A percentile compares a stretch with the other conserved stretches of the same genome.
Evolutionary conservation across 2,888 invertebrate genomes (phyloP).

Genomic region (Drosophila siamana): DNA sequence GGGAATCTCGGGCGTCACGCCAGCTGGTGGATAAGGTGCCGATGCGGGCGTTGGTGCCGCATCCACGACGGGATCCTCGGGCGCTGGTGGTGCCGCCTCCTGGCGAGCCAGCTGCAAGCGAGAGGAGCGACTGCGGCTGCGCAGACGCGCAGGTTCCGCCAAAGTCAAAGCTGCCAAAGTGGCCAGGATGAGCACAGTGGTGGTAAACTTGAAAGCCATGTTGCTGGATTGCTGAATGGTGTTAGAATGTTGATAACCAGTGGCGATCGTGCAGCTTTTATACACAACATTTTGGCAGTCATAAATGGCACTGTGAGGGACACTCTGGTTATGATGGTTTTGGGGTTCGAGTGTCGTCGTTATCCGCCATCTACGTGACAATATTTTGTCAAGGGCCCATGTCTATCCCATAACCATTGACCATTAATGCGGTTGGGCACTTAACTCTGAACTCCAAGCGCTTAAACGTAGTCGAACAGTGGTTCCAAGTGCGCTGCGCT

Average conservation of each 20-base stretch:
- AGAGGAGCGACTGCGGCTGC: slow-evolving; percentile 54
- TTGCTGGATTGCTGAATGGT: slow-evolving; percentile 54
- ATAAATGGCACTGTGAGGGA: slow-evolving; percentile 67
- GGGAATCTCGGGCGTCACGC: slow-evolving; percentile 77
- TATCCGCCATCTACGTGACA: slow-evolving; percentile 63
- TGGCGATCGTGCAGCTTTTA: slow-evolving; percentile 52
- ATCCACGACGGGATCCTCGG: slow-evolving; percentile 52
- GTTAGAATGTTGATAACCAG: slow-evolving; percentile 67
- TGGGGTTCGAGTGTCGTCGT: slow-evolving; percentile 20
- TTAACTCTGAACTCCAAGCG: slow-evolving; percentile 59
- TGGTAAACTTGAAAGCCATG: slow-evolving; percentile 73
- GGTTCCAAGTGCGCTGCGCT: slow-evolving; percentile 9
- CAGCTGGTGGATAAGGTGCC: slow-evolving; percentile 78
- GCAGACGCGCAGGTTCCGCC: slow-evolving; percentile 66
- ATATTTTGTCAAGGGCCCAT: slow-evolving; percentile 72
- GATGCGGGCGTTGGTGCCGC: slow-evolving; percentile 52
- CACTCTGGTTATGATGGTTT: slow-evolving; percentile 54
- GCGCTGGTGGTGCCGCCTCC: slow-evolving; percentile 59
- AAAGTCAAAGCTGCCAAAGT: slow-evolving; percentile 55
- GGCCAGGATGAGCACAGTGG: slow-evolving; percentile 62
- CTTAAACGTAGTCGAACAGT: slow-evolving; percentile 18
- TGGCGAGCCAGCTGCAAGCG: slow-evolving; percentile 72
- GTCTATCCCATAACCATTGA: slow-evolving; percentile 62
- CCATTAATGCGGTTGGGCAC: slow-evolving; percentile 48
- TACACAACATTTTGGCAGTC: slow-evolving; percentile 56